phyloP scores from a whole-genome alignment of 2,888 invertebrate species.

The Hemicrepidius hirtus region DNA sequence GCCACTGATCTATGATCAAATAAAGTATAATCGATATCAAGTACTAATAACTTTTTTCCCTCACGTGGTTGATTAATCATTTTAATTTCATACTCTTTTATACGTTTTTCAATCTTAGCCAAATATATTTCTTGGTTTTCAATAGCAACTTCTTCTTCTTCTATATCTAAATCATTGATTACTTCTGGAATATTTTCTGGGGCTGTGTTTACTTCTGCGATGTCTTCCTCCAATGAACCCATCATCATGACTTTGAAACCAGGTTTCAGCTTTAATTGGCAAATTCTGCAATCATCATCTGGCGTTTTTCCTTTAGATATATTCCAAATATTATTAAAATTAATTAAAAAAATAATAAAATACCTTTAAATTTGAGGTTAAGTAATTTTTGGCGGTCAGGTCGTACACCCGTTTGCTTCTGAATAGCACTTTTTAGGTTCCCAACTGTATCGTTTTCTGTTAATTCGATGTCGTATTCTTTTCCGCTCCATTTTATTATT shows the following conservation, averaged over 20 bases:
- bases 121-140: slow-evolving; percentile 82
- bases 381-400: slow-evolving; percentile 95
- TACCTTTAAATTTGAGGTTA: slow-evolving; percentile 94
- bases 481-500: slow-evolving; percentile 94
- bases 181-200: slow-evolving; percentile 90
- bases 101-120: slow-evolving; percentile 87
- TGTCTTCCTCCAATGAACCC: slow-evolving; percentile 95
- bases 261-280: slow-evolving; percentile 85
- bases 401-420: slow-evolving; percentile 90
- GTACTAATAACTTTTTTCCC: slow-evolving; percentile 91
- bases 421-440: slow-evolving; percentile 89
- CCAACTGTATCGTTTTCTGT: slow-evolving; percentile 86
- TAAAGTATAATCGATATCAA: slow-evolving; percentile 97
- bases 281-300: slow-evolving; percentile 85
- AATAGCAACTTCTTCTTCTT: slow-evolving; percentile 87
- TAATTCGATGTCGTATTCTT: slow-evolving; percentile 89
- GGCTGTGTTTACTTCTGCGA: slow-evolving; percentile 86
- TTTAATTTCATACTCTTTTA: slow-evolving; percentile 88
- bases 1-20: slow-evolving; percentile 97
- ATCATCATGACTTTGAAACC: slow-evolving; percentile 97
- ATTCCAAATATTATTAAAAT: no score
- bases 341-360: slow-evolving; percentile 54
- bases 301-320: slow-evolving; percentile 84
- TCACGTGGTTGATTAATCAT: slow-evolving; percentile 87
- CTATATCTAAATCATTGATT: slow-evolving; percentile 93